Base-by-base conservation (phyloP, 1,140 invertebrate species). In the Brachionus calyciflorus region DNA sequence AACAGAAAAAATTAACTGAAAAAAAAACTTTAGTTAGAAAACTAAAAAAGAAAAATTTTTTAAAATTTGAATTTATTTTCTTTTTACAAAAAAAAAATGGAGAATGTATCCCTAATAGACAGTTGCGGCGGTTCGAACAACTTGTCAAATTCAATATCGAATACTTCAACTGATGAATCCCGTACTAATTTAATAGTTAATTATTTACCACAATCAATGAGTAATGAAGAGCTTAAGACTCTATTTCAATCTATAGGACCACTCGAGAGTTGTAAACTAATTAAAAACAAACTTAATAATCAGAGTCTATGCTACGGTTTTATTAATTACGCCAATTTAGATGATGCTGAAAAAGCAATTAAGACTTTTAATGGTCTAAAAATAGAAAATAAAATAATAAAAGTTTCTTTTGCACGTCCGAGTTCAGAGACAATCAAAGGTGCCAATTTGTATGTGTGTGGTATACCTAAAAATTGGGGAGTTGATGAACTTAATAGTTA, bases 361-460 rank as follows among this genome's bases (percentile, higher is more conserved):
- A 44, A 68, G 46, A 53, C 46, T 44, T 53, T 69, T 24, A 77
- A 77, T 55, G 76, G 76, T 0, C 24, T 77, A 28, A 41, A 55
- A 57, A 41, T 77, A n/a, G 44, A 69, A 41, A 77, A 77, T n/a
- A 77, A 77, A 69, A 68, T 55, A 53, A 68, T 77, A 14, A 77
- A 77, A 57, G 76, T 96, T 78, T 99, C 96, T 78, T 96, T 94
- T 87, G 96, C 96, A 78, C 89, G 96, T 82, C 96, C 96, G 76
- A 97, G 93, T 87, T 96, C 93, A 87, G 96, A 99, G 88, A 93
- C 93, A 81, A 99, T 99, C 85, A 99, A 98, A 87, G 96, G 96
- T 80, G 96, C 96, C 78, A 99, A 99, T 86, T 88, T 99, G 76
- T 99, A 99, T 87, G 96, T 99, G 77, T 97, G 94, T 83, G 96